Evolutionary conservation across 2,888 invertebrate genomes (phyloP), one percentile per base, ranked within the genome.

Genomic region (Drosophila buzzatii): DNA sequence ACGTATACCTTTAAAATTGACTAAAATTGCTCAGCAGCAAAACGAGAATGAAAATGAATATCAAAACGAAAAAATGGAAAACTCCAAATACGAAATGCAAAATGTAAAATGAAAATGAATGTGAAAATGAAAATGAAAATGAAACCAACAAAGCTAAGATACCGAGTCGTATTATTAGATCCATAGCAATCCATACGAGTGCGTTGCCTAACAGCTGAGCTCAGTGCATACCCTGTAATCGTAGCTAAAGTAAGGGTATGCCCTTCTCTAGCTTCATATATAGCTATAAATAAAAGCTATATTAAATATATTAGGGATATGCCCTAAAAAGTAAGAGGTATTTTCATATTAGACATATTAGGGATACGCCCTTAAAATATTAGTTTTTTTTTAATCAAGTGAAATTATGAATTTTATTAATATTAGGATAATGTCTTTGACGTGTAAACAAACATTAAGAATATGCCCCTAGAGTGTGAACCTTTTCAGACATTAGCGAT

Each of bases 1-100:
- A 67, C 60, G 58, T 45, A 12, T 49, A 7, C 49, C n/a, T 7
- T 49, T 20, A 49, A 68, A 72, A 73, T 61, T 77, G 68, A 64
- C 63, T 64, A 12, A 61, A 61, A 62, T 27, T 41, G 45, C 16
- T 35, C 53, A 45, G 35, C 45, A 41, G 18, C 3, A 42, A 35
- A 65, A 42, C 42, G 12, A 27, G 56, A 56, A 27, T 39, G 20
- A 9, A 49, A 35, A 35, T 16, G 3, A 20, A 73, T 67, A 71
- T 47, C 27, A 42, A 47, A 23, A 63, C 12, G n/a, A 27, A 45
- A 63, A 62, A 70, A 60, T 39, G 20, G 23, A 23, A 53, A 53
- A 53, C 18, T 20, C 23, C 20, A 44, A 55, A 42, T n/a, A 20
- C 10, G 39, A 65, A 37, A 23, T 20, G 37, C 2, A 14, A 37